Conservation (phyloP, 2,113 vertebrate genomes). For the Grus americana region DNA sequence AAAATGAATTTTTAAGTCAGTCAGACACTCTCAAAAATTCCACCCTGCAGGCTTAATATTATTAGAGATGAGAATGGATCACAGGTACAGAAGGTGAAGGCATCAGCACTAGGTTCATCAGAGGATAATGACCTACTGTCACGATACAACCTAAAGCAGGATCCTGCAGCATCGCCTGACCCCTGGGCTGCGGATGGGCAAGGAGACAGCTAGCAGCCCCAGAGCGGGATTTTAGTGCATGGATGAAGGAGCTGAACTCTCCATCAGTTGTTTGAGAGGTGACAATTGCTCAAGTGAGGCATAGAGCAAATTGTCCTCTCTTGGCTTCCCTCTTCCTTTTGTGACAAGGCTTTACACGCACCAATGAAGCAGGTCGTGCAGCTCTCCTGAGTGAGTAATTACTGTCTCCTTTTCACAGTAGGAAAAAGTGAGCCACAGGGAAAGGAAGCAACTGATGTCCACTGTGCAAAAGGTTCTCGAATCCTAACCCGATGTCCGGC, state of each 20-base stretch:
- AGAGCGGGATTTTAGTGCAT: not conserved
- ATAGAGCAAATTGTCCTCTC: not conserved
- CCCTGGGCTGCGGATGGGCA: not conserved
- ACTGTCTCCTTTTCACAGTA: not conserved
- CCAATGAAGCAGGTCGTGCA: accelerated
- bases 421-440: constrained; percentile 41
- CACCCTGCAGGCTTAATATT: not conserved
- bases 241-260: not conserved
- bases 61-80: not conserved
- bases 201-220: not conserved
- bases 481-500: accelerated
- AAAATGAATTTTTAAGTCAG: not conserved
- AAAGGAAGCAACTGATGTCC: not conserved
- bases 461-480: not conserved
- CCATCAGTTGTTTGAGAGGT: not conserved
- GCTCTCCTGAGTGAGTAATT: not conserved
- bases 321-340: not conserved
- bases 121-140: not conserved
- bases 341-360: not conserved
- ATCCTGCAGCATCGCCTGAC: accelerated
- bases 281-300: not conserved
- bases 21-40: not conserved
- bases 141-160: not conserved
- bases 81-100: not conserved
- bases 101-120: not conserved